phyloP scores from a whole-genome alignment of 2,797 vertebrate species.

The Eulemur mongoz region DNA sequence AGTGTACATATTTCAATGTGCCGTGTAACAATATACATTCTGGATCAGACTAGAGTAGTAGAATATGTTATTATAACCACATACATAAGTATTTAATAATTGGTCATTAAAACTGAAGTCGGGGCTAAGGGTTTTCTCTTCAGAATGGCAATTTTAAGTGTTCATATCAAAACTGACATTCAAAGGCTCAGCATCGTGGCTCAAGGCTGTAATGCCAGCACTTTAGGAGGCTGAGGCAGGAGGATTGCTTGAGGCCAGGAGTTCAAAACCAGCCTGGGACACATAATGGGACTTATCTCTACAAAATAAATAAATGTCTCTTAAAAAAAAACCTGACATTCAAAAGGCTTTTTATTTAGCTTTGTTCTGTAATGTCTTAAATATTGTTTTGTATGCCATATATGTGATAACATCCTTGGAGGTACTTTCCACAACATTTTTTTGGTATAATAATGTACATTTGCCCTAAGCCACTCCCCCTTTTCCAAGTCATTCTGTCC shows the following conservation, averaged over 20 bases:
- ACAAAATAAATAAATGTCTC: not conserved
- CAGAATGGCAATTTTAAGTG: not conserved
- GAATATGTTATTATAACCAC: slow-evolving; percentile 29
- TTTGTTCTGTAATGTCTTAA: slow-evolving; percentile 42
- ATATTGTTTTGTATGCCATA: slow-evolving; percentile 5
- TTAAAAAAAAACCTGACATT: not conserved
- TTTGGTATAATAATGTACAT: not conserved
- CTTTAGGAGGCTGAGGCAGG: not conserved
- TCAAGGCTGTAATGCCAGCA: not conserved
- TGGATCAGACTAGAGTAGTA: slow-evolving; percentile 18
- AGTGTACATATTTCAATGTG: not conserved
- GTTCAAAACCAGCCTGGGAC: not conserved
- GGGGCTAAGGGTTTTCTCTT: not conserved
- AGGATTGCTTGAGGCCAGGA: not conserved
- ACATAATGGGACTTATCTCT: not conserved
- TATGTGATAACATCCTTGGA: not conserved
- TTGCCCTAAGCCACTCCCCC: not conserved
- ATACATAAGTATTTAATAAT: not conserved
- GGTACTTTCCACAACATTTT: slow-evolving; percentile 1
- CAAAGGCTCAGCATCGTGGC: too few species aligned
- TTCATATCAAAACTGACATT: not conserved
- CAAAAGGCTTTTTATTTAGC: slow-evolving; percentile 25
- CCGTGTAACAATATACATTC: not conserved
- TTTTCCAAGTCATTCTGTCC: not conserved
- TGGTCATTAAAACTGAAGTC: slow-evolving; percentile 9